phyloP scores from a whole-genome alignment of 2,113 vertebrate species.

The Datnioides undecimradiatus region DNA sequence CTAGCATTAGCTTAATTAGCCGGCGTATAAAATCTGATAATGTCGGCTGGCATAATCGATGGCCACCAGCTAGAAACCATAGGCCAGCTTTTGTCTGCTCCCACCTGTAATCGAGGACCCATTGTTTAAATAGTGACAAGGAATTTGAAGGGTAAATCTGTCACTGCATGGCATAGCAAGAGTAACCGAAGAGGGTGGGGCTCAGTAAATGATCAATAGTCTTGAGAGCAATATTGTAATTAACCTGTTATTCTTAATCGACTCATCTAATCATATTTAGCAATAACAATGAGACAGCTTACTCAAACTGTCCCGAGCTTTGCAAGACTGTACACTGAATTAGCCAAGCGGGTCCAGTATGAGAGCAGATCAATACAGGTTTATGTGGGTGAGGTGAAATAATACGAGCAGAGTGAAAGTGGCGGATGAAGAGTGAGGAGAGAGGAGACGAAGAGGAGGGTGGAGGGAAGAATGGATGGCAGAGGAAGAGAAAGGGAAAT shows the following conservation, averaged over 20 bases:
- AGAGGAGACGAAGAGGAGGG: slow-evolving; percentile 13
- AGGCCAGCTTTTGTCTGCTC: not conserved
- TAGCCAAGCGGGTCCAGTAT: slow-evolving; percentile 1
- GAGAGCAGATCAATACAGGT: slow-evolving; percentile 41
- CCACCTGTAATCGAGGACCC: not conserved
- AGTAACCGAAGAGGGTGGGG: not conserved
- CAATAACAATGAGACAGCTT: slow-evolving; percentile 14
- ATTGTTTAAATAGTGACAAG: not conserved
- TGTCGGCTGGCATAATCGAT: not conserved
- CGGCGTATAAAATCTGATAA: slow-evolving; percentile 12
- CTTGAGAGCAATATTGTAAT: slow-evolving; percentile 17
- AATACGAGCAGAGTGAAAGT: slow-evolving; percentile 6
- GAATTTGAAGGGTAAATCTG: not conserved
- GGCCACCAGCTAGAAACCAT: not conserved
- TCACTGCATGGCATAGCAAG: not conserved
- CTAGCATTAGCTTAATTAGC: slow-evolving; percentile 20
- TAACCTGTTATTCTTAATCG: slow-evolving; percentile 12
- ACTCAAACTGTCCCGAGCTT: not conserved
- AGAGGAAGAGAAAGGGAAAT: slow-evolving; percentile 28
- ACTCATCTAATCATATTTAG: slow-evolving; percentile 24
- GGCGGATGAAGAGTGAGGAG: slow-evolving; percentile 7
- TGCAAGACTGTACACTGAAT: slow-evolving; percentile 11
- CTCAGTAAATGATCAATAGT: not conserved
- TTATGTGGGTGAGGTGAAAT: slow-evolving; percentile 28
- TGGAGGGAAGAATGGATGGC: not conserved